Percentiles rank a stretch among this genome's conserved stretches.
Conservation (phyloP, 2,888 invertebrate species). For the Pimpla rufipes region DNA sequence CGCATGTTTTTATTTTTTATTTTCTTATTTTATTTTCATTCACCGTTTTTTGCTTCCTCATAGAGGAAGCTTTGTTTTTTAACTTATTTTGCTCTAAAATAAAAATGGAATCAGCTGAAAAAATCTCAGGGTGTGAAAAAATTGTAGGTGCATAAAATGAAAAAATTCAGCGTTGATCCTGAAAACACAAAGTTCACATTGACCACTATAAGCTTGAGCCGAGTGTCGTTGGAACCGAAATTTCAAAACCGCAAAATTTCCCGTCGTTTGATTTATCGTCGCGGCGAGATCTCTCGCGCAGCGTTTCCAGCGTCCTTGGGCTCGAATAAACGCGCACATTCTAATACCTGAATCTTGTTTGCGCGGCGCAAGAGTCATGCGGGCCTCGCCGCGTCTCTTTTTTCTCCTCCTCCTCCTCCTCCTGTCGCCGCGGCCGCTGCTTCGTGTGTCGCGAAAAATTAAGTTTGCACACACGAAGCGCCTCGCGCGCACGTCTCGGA, state of each 20-base stretch:
- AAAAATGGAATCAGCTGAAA: no score
- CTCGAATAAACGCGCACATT: slow-evolving; percentile 66
- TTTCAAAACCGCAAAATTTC: slow-evolving; percentile 58
- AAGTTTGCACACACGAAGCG: slow-evolving; percentile 58
- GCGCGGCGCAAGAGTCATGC: slow-evolving; percentile 33
- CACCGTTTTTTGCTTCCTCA: background rate
- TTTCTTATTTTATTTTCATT: background rate
- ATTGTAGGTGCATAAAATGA: no score
- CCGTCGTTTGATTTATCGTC: background rate
- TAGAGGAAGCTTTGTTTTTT: no score
- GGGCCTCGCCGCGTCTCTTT: slow-evolving; percentile 24
- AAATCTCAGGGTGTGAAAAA: no score
- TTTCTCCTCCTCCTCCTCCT: background rate
- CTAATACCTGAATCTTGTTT: slow-evolving; percentile 63
- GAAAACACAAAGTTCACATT: no score
- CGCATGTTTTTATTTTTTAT: no score
- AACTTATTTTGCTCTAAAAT: no score
- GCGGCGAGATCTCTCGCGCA: slow-evolving; percentile 8
- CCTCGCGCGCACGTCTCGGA: slow-evolving; percentile 30
- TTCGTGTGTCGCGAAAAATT: slow-evolving; percentile 45
- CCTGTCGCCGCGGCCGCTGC: background rate
- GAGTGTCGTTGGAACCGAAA: background rate
- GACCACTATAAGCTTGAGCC: no score
- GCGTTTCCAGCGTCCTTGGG: slow-evolving; percentile 63
- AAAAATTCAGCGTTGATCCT: no score